phyloP scores from a whole-genome alignment of 2,113 vertebrate species.

The Gallinago media region DNA sequence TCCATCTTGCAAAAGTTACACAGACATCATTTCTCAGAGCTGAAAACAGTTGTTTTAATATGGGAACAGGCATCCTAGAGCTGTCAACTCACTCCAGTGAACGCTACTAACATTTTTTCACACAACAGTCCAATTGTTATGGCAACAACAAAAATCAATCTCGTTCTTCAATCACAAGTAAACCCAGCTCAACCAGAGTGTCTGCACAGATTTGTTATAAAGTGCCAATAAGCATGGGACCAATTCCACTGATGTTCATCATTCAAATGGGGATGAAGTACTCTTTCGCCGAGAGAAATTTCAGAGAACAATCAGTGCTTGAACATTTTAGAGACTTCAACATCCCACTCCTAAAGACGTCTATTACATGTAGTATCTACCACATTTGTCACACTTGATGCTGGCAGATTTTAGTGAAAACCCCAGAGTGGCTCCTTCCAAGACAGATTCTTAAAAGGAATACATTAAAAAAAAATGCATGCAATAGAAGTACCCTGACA shows the following conservation, averaged over 20 bases:
- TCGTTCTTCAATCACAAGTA: slow-evolving; percentile 64
- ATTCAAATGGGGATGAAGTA: slow-evolving; percentile 48
- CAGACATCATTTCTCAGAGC: slow-evolving; percentile 70
- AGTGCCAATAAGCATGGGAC: slow-evolving; percentile 37
- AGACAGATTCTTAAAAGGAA: slow-evolving; percentile 60
- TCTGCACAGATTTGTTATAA: not conserved
- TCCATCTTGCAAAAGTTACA: slow-evolving; percentile 62
- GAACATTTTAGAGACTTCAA: slow-evolving; percentile 53
- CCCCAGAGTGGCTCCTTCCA: slow-evolving; percentile 48
- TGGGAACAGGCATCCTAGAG: slow-evolving; percentile 65
- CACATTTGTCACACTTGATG: slow-evolving; percentile 39
- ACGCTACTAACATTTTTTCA: slow-evolving; percentile 69
- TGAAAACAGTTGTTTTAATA: slow-evolving; percentile 72
- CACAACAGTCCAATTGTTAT: slow-evolving; percentile 74
- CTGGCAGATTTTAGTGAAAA: slow-evolving; percentile 46
- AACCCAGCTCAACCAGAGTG: not conserved
- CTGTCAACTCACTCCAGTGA: slow-evolving; percentile 64
- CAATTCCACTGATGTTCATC: not conserved
- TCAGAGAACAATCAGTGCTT: slow-evolving; percentile 31
- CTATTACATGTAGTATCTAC: slow-evolving; percentile 45
- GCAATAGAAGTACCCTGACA: slow-evolving; percentile 24
- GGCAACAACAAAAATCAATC: slow-evolving; percentile 76
- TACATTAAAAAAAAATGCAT: slow-evolving; percentile 15
- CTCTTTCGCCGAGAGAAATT: slow-evolving; percentile 44
- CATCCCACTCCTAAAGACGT: slow-evolving; percentile 44